Conservation (phyloP, 1,140 invertebrate species). For the Physella acuta region DNA sequence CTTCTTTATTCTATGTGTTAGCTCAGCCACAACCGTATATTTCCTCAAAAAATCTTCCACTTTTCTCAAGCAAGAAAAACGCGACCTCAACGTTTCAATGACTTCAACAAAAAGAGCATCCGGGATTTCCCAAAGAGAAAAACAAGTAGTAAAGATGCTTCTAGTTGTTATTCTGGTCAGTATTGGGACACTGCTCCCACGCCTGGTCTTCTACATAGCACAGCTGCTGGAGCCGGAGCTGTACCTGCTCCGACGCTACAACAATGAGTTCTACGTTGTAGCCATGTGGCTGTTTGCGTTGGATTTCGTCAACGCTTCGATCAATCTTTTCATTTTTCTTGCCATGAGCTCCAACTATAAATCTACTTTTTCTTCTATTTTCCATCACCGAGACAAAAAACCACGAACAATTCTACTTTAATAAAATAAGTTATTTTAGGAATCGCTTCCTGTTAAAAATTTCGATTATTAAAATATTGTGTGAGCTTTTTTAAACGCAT, state of each 20-base stretch:
- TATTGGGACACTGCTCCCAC: neutral
- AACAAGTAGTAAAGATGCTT: neutral
- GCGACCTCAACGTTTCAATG: no score
- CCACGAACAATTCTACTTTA: no score
- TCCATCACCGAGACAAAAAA: no score
- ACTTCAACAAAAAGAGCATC: no score
- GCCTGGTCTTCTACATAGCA: neutral
- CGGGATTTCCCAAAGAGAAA: neutral
- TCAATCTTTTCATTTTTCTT: slow-evolving; percentile 1
- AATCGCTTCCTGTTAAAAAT: no score
- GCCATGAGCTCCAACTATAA: neutral
- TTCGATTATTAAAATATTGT: no score
- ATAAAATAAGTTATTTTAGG: no score
- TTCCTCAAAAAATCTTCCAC: neutral
- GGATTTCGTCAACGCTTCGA: slow-evolving; percentile 1
- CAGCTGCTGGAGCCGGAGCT: neutral
- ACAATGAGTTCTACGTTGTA: neutral
- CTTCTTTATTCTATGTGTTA: neutral
- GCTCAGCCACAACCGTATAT: neutral
- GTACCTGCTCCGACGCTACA: slow-evolving; percentile 4
- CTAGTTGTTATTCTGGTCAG: neutral
- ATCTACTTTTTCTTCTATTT: neutral
- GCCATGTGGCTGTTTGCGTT: neutral
- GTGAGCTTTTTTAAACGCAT: no score
- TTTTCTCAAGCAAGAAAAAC: no score